phyloP scores from a whole-genome alignment of 2,113 vertebrate genomes.

The Philantomba maxwellii region DNA sequence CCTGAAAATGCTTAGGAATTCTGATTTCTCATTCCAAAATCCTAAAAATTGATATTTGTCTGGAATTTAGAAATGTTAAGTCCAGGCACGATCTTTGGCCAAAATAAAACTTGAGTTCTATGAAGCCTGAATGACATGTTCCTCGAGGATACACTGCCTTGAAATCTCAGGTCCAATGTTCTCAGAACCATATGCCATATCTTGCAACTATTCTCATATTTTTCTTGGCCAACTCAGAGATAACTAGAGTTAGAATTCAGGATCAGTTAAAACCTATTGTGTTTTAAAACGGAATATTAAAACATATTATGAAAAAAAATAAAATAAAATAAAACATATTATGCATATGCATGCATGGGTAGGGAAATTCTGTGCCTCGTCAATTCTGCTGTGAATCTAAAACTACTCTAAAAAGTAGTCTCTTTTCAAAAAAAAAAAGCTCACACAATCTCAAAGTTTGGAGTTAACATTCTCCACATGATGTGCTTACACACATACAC shows the following conservation, averaged over 20 bases:
- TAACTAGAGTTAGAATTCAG: background rate
- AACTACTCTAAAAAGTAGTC: background rate
- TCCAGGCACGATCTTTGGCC: background rate
- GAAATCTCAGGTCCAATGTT: background rate
- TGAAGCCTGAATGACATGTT: background rate
- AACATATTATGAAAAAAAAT: background rate
- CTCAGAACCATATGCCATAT: rapidly evolving
- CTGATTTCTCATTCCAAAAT: background rate
- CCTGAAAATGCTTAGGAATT: background rate
- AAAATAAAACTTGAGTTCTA: background rate
- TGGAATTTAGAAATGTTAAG: background rate
- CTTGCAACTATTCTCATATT: background rate
- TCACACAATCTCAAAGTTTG: background rate
- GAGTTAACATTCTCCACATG: background rate
- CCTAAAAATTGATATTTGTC: background rate
- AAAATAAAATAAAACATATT: background rate
- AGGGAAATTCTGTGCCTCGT: background rate
- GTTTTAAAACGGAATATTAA: background rate
- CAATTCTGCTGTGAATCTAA: background rate
- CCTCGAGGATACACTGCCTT: background rate
- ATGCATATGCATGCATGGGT: background rate
- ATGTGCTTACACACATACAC: background rate
- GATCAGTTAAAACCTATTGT: background rate
- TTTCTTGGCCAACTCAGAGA: background rate
- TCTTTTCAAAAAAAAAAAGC: background rate